These are phyloP conservation scores for Myiothlypis chrysogaster DNA, from an alignment of 2,797 vertebrate species.

Conservation along the genomic window DNA sequence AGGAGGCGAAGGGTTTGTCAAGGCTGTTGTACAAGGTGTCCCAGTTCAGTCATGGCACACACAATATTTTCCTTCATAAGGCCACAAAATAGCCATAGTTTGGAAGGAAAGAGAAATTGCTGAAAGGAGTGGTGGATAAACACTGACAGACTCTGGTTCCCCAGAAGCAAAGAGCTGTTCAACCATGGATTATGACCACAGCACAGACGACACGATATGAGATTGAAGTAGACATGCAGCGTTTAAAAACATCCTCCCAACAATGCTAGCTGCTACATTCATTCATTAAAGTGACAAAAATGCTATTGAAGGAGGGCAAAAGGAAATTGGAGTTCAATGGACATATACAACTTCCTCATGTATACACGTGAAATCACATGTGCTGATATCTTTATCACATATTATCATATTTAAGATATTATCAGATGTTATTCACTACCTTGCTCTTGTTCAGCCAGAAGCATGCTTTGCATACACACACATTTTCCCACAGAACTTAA, in stretches of 20 bases:
- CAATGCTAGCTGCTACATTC: slow-evolving; percentile 24
- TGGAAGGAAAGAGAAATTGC: not conserved
- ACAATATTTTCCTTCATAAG: not conserved
- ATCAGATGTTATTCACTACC: not conserved
- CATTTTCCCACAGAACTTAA: not conserved
- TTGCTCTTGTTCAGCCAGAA: not conserved
- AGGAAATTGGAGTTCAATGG: not conserved
- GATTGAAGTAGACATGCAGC: slow-evolving; percentile 37
- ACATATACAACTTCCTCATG: not conserved
- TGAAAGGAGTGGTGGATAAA: not conserved
- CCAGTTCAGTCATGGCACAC: not conserved
- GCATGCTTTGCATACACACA: not conserved
- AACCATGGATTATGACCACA: slow-evolving; percentile 26
- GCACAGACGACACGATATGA: slow-evolving; percentile 16
- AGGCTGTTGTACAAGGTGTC: not conserved
- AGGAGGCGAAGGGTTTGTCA: not conserved
- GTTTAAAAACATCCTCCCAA: slow-evolving; percentile 44
- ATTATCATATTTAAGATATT: not conserved
- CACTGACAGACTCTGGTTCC: not conserved
- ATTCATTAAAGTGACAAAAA: slow-evolving; percentile 56
- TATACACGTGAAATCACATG: not conserved
- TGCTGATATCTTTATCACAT: not conserved
- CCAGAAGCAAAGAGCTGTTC: slow-evolving; percentile 11
- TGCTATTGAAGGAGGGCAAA: slow-evolving; percentile 14
- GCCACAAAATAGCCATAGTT: not conserved